These are phyloP conservation scores for Champsocephalus gunnari DNA, from an alignment of 2,797 vertebrate genomes.

Conservation along the genomic window DNA sequence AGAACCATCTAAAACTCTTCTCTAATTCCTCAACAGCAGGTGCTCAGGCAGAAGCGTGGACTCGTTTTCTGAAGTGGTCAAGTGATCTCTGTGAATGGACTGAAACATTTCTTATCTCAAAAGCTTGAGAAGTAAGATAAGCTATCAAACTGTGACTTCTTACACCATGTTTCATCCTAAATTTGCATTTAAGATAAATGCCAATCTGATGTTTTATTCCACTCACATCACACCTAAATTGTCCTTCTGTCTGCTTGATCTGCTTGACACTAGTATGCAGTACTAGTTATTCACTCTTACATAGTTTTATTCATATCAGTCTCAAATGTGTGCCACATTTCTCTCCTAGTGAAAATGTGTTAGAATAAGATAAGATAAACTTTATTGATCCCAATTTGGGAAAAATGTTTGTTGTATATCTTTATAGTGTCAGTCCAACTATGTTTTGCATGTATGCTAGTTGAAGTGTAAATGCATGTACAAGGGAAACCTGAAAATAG, in stretches of 20 bases:
- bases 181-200: not conserved
- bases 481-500: constrained; percentile 25
- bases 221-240: not conserved
- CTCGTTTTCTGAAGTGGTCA: constrained; percentile 39
- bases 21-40: constrained; percentile 37
- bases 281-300: constrained; percentile 3
- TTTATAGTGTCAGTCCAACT: constrained; percentile 11
- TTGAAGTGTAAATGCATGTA: constrained; percentile 23
- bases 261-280: constrained; percentile 4
- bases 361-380: not conserved
- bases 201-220: constrained; percentile 6
- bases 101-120: constrained; percentile 20
- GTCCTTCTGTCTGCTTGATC: constrained; percentile 9
- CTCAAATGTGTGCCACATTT: not conserved
- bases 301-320: not conserved
- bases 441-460: constrained; percentile 1
- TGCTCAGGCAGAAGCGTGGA: not conserved
- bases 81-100: constrained; percentile 27
- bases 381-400: too few relatives aligned
- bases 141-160: constrained; percentile 23
- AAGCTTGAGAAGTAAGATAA: not conserved
- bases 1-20: constrained; percentile 9
- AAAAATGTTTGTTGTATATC: constrained; percentile 1
- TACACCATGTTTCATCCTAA: constrained; percentile 18
- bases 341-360: not conserved